phyloP scores from a whole-genome alignment of 2,797 vertebrate genomes.

The Macroramphosus scolopax region DNA sequence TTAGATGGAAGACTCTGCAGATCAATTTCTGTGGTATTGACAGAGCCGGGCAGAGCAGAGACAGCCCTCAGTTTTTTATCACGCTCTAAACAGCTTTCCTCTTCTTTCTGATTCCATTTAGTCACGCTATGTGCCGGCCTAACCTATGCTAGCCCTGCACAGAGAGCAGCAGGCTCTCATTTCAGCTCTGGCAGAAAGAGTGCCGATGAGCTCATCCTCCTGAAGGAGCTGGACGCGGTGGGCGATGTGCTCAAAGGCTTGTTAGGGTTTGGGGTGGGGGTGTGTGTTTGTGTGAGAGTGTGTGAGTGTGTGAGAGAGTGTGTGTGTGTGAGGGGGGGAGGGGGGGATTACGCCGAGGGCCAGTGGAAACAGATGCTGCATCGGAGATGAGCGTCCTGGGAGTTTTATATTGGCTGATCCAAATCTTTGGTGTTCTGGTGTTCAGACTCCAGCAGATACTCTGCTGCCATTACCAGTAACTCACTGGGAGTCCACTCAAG shows the following conservation, averaged over 20 bases:
- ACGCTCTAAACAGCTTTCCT: constrained; percentile 61
- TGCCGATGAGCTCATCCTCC: constrained; percentile 77
- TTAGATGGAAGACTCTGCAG: constrained; percentile 11
- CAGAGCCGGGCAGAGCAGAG: constrained; percentile 23
- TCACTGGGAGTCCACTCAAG: constrained; percentile 21
- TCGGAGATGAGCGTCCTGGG: constrained; percentile 53
- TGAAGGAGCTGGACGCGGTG: constrained; percentile 67
- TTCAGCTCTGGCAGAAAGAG: constrained; percentile 73
- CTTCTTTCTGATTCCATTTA: constrained; percentile 66
- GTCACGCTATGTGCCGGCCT: constrained; percentile 72
- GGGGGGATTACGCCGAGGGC: constrained; percentile 20
- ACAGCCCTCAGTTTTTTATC: constrained; percentile 49
- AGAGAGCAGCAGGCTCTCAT: constrained; percentile 73
- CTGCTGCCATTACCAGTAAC: constrained; percentile 34
- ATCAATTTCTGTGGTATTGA: constrained; percentile 25
- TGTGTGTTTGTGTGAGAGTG: too few relatives aligned
- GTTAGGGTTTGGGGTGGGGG: constrained; percentile 31
- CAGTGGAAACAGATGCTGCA: constrained; percentile 69
- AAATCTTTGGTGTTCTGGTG: constrained; percentile 54
- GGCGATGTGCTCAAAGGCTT: constrained; percentile 67
- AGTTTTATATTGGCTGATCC: constrained; percentile 48
- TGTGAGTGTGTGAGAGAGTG: too few relatives aligned
- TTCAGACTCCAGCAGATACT: constrained; percentile 40
- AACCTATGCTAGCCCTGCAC: constrained; percentile 66
- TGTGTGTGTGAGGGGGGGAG: constrained; percentile 10